Conservation (phyloP, 2,797 vertebrate genomes). For the Zenarchopterus dispar region DNA sequence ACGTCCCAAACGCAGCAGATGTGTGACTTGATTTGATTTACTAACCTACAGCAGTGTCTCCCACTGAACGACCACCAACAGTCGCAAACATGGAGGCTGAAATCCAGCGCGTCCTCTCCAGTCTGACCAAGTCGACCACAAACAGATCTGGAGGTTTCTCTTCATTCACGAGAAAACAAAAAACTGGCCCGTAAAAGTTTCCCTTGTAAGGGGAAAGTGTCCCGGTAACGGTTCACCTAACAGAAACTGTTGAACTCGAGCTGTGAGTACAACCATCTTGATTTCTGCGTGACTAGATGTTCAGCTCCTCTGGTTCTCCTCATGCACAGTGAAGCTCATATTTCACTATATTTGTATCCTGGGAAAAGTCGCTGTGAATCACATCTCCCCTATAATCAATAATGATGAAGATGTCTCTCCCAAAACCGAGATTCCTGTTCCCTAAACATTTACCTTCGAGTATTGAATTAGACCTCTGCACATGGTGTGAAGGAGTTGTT, state of each 20-base stretch:
- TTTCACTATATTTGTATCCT: no score
- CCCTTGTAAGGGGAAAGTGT: background rate
- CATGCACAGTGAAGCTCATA: no score
- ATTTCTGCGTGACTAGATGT: no score
- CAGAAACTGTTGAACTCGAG: background rate
- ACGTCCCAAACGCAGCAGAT: slow-evolving; percentile 69
- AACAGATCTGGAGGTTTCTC: background rate
- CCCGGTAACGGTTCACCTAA: no score
- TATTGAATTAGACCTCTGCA: background rate
- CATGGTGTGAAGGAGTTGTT: no score
- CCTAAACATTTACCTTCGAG: background rate
- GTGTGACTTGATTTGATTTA: slow-evolving; percentile 35
- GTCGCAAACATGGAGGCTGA: slow-evolving; percentile 25
- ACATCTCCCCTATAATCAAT: no score
- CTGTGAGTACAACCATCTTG: background rate
- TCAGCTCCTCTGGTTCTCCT: no score
- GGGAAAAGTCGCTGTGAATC: no score
- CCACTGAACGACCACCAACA: slow-evolving; percentile 18
- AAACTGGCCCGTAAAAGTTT: no score
- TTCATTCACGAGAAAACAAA: fast-evolving
- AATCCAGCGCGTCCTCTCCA: background rate
- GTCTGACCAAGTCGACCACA: background rate
- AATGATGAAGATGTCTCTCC: no score
- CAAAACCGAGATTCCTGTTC: background rate
- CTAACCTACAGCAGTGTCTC: slow-evolving; percentile 15